These are phyloP conservation scores for Euglossa dilemma DNA, from an alignment of 1,140 invertebrate genomes.

Conservation along the genomic window DNA sequence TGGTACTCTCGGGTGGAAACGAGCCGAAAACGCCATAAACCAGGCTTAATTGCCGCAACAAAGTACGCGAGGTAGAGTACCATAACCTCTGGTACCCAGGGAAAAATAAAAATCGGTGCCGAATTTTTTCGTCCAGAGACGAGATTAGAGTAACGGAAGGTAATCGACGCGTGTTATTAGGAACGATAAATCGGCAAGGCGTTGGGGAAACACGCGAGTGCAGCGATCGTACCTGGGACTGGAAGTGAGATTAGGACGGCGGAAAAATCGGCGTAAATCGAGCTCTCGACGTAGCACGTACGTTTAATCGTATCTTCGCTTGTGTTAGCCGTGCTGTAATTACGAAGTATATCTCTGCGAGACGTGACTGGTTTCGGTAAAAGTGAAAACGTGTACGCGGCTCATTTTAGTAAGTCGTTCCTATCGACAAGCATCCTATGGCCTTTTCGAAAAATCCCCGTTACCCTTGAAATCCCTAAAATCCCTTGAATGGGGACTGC, in stretches of 20 bases:
- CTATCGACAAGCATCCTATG: slow-evolving; percentile 12
- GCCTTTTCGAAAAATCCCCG: neutral
- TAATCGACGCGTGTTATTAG: slow-evolving; percentile 7
- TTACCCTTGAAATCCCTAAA: too few relatives aligned
- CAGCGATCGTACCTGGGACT: neutral
- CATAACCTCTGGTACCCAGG: neutral
- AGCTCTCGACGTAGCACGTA: slow-evolving; percentile 4
- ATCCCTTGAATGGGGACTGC: too few relatives aligned
- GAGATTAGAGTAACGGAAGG: neutral
- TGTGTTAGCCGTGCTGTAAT: slow-evolving; percentile 41
- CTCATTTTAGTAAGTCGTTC: slow-evolving; percentile 27
- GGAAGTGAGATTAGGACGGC: neutral
- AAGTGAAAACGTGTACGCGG: slow-evolving; percentile 13
- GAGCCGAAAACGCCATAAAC: too few relatives aligned
- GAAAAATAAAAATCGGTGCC: too few relatives aligned
- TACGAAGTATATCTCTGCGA: slow-evolving; percentile 34
- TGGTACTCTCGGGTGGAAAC: too few relatives aligned
- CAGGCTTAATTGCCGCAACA: too few relatives aligned
- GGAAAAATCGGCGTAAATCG: neutral
- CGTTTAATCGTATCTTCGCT: slow-evolving; percentile 55
- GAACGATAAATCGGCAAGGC: neutral
- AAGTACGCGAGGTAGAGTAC: too few relatives aligned
- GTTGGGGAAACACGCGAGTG: neutral
- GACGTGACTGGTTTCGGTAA: slow-evolving; percentile 38
- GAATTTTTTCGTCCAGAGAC: neutral